Evolutionary conservation across 1,140 invertebrate genomes (phyloP), one percentile per base, ranked within the genome.

Genomic region (Lepidurus arcticus): DNA sequence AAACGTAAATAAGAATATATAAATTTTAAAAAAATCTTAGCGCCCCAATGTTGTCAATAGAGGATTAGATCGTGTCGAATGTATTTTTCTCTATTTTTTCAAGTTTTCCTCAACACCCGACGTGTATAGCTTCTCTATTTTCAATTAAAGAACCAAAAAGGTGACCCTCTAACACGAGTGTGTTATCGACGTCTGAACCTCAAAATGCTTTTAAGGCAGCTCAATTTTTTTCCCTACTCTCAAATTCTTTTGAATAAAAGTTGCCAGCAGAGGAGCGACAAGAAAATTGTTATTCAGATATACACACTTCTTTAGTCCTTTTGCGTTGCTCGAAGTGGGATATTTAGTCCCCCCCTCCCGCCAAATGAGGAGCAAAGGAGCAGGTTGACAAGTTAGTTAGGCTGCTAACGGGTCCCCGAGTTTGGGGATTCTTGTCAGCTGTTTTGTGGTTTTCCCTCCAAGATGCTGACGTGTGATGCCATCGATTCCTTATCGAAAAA

Each of bases 391-490:
- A 65, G 53, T 65, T 21, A 65, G 34, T 34, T 34, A 34, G 34
- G 34, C 34, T 34, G 34, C 34, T 34, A 34, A 34, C 16, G 21
- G 53, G 16, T 65, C 53, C 16, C 53, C 34, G 34, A 34, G 53
- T 65, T 65, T 65, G 53, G 53, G 53, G 21, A 65, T 65, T 65
- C 53, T 65, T 13, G 53, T 65, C 53, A 65, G 53, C 53, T 65
- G 53, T 65, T 65, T 65, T 65, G 53, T 65, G 53, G 53, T 65
- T 65, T 65, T 34, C 34, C 53, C 53, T 10, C 21, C 21, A 65
- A 13, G 53, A 65, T 65, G 53, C 53, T 65, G 53, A 65, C 53
- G 53, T 65, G 53, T 65, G 53, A 65, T 65, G 53, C 53, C 53
- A 65, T 65, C 53, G 53, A 65, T 65, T 65, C 16, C 53, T 65